Base-by-base conservation (phyloP, 2,888 invertebrate genomes). In the Miltochrista miniata region DNA sequence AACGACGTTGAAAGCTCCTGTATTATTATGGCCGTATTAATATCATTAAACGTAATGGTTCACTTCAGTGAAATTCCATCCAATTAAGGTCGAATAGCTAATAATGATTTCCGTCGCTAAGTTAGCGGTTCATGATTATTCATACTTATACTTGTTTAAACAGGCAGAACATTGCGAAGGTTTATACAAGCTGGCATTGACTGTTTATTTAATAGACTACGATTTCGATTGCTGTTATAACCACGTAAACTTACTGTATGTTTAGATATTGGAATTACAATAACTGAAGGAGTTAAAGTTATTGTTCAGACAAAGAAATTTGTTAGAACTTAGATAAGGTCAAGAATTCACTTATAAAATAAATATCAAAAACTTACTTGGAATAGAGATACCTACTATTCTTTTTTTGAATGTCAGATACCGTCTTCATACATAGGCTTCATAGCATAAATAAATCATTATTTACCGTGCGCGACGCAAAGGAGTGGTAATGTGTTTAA, bases 121-220 rank as follows among this genome's bases (percentile, higher is more conserved):
- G 50, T 36, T 42, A 18, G 31, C 48, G 45, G 45, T 47, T 48
- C 52, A 67, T 59, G 55, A 54, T 64, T 62, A 64, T 64, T 66
- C 67, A 64, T 56, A 59, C 52, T 66, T 54, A 62, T n/a, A 52
- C n/a, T 61, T 56, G 50, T 54, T 50, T 48, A 54, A 56, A 55
- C 59, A 64, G 67, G 14, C 48, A 34, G 34, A 43, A 38, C 33
- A 50, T 54, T 47, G 36, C 42, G 5, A 14, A 39, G 48, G 46
- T 45, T 62, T 66, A 34, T 52, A 48, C 63, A 59, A 56, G 51
- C 59, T 42, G 37, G 46, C 39, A 54, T 38, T 11, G 9, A 24
- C 45, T 64, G 63, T 66, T 66, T 63, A 53, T 53, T 56, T 63
- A 51, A 44, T 34, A 44, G 39, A 44, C 31, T 51, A 12, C 50